Conservation (phyloP, 2,888 invertebrate genomes). For the Dynastes tityus region DNA sequence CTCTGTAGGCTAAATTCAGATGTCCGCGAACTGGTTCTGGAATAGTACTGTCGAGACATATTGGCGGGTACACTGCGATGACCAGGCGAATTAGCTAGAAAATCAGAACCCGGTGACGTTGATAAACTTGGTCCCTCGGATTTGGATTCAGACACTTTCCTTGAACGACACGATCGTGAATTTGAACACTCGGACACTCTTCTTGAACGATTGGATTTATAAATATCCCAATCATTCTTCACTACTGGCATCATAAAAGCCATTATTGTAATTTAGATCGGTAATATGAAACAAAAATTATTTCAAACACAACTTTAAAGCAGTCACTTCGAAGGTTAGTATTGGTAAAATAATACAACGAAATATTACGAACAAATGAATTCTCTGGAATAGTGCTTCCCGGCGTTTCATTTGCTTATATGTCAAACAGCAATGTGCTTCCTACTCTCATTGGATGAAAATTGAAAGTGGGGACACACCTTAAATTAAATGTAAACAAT, state of each 20-base stretch:
- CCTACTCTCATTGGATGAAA: slow-evolving; percentile 59
- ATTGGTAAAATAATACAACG: not conserved
- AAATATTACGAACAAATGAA: slow-evolving; percentile 28
- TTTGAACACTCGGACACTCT: slow-evolving; percentile 84
- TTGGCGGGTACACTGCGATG: slow-evolving; percentile 81
- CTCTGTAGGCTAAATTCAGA: slow-evolving; percentile 78
- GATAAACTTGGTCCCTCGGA: slow-evolving; percentile 83
- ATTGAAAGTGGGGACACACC: slow-evolving; percentile 57
- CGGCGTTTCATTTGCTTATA: slow-evolving; percentile 57
- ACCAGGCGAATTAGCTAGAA: slow-evolving; percentile 73
- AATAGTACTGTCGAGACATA: slow-evolving; percentile 75
- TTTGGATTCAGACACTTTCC: slow-evolving; percentile 83
- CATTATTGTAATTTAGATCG: slow-evolving; percentile 72
- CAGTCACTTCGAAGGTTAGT: not conserved
- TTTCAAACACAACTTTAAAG: slow-evolving; percentile 24
- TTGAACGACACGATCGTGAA: slow-evolving; percentile 75
- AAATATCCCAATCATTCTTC: slow-evolving; percentile 95
- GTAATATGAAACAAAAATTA: not conserved
- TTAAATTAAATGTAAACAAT: slow-evolving; percentile 53
- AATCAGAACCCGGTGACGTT: slow-evolving; percentile 77
- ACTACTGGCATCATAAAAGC: slow-evolving; percentile 97
- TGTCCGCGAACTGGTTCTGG: slow-evolving; percentile 77
- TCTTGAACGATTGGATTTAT: slow-evolving; percentile 86
- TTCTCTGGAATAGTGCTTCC: slow-evolving; percentile 48
- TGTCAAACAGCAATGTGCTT: slow-evolving; percentile 60